Base-by-base conservation (phyloP, 2,113 vertebrate species). In the Hassar affinis region DNA sequence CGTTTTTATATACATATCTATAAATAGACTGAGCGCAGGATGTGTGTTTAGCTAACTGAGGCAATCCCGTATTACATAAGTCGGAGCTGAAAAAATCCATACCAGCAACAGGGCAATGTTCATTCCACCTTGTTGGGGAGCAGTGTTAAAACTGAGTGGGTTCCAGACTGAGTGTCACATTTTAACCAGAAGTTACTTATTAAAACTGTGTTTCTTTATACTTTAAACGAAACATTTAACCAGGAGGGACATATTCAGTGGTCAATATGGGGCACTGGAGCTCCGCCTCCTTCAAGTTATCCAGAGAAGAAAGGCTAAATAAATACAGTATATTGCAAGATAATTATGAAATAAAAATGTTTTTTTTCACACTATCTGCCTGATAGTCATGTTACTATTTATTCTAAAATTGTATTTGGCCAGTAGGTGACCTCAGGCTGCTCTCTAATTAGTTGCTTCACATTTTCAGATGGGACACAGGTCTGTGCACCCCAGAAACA, bases 11-110 rank as follows among this genome's bases (percentile, higher is more conserved):
- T 42, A 42, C 38, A 42, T 42, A 42, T 47, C 82, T 89, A 88
- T 88, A 88, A 88, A 87, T 84, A 90, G 76, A 71, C 75, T 20
- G 14, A 66, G 84, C 83, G 61, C 81, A 87, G 83, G 86, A 90
- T 90, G 89, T 69, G 79, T 51, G 79, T 82, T 76, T 66, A 83
- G 85, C 81, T 81, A 90, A 85, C 27, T 59, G 85, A 78, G 80
- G 81, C 74, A 80, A 85, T 89, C 87, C 85, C 68, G 85, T 86
- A 88, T 90, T 80, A 88, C 35, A 85, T 78, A 86, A 86, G 42
- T 69, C 68, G 49, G 30, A 9, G 66, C 42, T 47, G 33, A 51
- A 86, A 85, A 90, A 90, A 90, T 90, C 88, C 80, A 90, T 91
- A 87, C 27, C 22, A 69, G 59, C 61, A 79, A 47, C 17, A 18